A percentile compares a stretch with the other conserved stretches of the same genome.
These are phyloP conservation scores for Fulica atra DNA, from an alignment of 2,113 vertebrate genomes.

Conservation along the genomic window DNA sequence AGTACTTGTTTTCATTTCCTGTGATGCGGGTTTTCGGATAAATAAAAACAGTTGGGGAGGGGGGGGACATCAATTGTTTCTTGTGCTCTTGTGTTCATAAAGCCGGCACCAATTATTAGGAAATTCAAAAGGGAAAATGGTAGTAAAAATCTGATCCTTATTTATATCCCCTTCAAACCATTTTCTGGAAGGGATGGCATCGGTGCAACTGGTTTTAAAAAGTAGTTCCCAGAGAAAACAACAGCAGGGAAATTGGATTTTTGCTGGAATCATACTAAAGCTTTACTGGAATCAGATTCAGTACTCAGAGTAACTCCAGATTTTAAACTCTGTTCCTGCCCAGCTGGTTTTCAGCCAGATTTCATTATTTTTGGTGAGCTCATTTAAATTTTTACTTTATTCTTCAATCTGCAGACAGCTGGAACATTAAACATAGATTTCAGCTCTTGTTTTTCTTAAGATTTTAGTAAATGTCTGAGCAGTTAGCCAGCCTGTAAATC, in stretches of 20 bases:
- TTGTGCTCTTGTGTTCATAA: neutral
- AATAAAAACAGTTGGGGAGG: neutral
- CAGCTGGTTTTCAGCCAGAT: slow-evolving; percentile 50
- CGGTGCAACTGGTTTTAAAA: slow-evolving; percentile 4
- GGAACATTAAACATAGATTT: slow-evolving; percentile 40
- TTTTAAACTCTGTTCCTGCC: slow-evolving; percentile 38
- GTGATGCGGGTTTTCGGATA: neutral
- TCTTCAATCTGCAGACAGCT: slow-evolving; percentile 33
- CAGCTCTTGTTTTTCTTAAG: slow-evolving; percentile 37
- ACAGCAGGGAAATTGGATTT: slow-evolving; percentile 27
- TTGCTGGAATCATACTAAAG: slow-evolving; percentile 40
- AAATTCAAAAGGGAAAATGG: neutral
- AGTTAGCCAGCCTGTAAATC: neutral
- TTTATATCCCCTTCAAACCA: neutral
- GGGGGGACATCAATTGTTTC: neutral
- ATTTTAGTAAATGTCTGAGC: neutral
- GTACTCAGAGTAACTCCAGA: slow-evolving; percentile 54
- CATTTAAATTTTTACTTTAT: slow-evolving; percentile 62
- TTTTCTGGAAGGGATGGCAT: slow-evolving; percentile 31
- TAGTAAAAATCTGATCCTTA: neutral
- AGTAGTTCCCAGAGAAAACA: slow-evolving; percentile 36
- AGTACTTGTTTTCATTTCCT: neutral
- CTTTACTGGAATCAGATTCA: slow-evolving; percentile 52
- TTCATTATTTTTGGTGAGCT: slow-evolving; percentile 63
- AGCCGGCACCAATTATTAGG: neutral